Conservation (phyloP, 2,888 invertebrate genomes). For the Phaonia tiefii region DNA sequence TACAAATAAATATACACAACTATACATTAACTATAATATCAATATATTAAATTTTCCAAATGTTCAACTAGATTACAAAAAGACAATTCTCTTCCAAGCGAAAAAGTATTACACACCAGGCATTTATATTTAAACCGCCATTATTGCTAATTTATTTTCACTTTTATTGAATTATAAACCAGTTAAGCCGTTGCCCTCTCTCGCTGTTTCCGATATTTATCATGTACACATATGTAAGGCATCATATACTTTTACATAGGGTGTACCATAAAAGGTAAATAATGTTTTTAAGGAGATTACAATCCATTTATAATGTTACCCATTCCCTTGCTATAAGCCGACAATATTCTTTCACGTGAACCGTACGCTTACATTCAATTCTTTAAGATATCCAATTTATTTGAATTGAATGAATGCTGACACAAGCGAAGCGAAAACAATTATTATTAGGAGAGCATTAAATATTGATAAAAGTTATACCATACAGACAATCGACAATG, state of each 20-base stretch:
- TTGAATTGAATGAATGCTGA: conserved; percentile 67
- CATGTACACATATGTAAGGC: no score
- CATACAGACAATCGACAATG: conserved; percentile 50
- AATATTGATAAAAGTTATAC: conserved; percentile 62
- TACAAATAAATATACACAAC: no score
- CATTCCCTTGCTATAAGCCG: no score
- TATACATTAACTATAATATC: no score
- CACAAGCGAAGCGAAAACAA: conserved; percentile 45
- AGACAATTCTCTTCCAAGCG: no score
- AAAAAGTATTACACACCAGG: no score
- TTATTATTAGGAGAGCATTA: conserved; percentile 44
- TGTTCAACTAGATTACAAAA: no score
- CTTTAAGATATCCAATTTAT: conserved; percentile 59
- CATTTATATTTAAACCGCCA: no score
- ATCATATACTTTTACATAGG: not conserved
- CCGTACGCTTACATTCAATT: not conserved
- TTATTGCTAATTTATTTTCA: conserved; percentile 1
- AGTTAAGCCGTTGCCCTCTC: conserved; percentile 10
- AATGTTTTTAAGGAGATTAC: conserved; percentile 49
- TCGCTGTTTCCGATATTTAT: no score
- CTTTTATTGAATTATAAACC: conserved; percentile 25
- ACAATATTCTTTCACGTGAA: no score
- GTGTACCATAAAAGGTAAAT: conserved; percentile 39
- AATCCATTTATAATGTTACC: conserved; percentile 43
- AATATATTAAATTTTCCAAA: no score